A percentile compares a stretch with the other conserved stretches of the same genome.
These are phyloP conservation scores for Osmerus eperlanus DNA, from an alignment of 2,113 vertebrate species.

Conservation along the genomic window DNA sequence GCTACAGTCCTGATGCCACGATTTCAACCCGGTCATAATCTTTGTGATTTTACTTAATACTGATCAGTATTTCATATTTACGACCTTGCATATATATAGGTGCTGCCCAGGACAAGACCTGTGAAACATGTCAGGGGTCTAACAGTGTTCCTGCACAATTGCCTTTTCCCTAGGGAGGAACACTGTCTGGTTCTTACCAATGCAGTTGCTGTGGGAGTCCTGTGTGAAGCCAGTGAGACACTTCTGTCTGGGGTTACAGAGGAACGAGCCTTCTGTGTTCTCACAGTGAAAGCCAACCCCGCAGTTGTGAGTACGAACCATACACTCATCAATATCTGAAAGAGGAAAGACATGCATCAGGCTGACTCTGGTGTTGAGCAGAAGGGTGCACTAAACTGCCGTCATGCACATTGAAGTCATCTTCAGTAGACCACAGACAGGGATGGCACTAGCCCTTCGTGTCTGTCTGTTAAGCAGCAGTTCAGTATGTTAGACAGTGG, in stretches of 20 bases:
- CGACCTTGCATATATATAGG: no score
- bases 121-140: neutral
- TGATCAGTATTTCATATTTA: no score
- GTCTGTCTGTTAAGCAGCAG: neutral
- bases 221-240: slow-evolving; percentile 88
- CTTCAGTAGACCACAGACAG: neutral
- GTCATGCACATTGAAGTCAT: neutral
- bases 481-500: slow-evolving; percentile 41
- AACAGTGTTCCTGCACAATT: neutral
- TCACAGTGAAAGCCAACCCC: slow-evolving; percentile 75
- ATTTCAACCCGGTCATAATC: no score
- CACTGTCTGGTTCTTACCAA: slow-evolving; percentile 72
- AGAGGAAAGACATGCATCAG: neutral
- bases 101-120: neutral
- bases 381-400: neutral
- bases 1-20: no score
- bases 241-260: slow-evolving; percentile 77
- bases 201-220: slow-evolving; percentile 85
- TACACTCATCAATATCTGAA: slow-evolving; percentile 85
- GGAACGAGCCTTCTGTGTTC: slow-evolving; percentile 86
- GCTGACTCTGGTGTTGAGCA: no score
- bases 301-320: slow-evolving; percentile 73
- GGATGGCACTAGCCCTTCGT: neutral
- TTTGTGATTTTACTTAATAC: no score
- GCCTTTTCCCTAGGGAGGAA: neutral